phyloP scores from a whole-genome alignment of 2,888 invertebrate genomes.

The Eupithecia vulgata region DNA sequence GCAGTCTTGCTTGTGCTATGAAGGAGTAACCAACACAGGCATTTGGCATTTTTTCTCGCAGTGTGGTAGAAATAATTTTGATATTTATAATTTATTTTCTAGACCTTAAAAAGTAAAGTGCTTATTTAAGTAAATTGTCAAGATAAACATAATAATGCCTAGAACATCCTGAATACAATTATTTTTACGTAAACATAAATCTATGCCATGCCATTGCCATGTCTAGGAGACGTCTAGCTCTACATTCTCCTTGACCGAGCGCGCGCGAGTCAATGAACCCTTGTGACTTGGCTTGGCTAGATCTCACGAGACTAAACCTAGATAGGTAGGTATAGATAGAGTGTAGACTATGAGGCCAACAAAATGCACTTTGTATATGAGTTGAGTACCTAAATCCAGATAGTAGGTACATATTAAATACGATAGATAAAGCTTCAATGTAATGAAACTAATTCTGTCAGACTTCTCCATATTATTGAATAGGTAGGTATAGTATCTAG shows the following conservation, averaged over 20 bases:
- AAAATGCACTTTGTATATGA: not conserved
- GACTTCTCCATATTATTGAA: too few species aligned
- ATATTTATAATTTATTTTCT: not conserved
- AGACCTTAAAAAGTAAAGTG: not conserved
- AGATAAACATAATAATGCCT: not conserved
- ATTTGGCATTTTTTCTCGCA: not conserved
- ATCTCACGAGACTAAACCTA: conserved; percentile 5
- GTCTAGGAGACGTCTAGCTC: conserved; percentile 12
- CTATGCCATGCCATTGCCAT: not conserved
- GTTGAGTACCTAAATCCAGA: not conserved
- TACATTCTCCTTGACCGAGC: conserved; percentile 33
- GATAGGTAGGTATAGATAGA: not conserved
- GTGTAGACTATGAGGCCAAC: not conserved
- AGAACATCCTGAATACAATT: not conserved
- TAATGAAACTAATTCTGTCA: too few species aligned
- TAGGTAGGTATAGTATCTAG: too few species aligned
- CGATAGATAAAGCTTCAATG: too few species aligned
- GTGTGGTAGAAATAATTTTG: not conserved
- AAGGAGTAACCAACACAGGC: not conserved
- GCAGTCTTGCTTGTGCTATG: not conserved
- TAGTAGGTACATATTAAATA: not conserved
- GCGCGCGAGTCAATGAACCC: conserved; percentile 27
- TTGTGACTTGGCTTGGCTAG: conserved; percentile 17
- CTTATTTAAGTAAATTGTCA: not conserved
- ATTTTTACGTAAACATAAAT: not conserved